Evolutionary conservation across 1,140 invertebrate species (phyloP), one percentile per base, ranked within the genome.

Genomic region (Drosophila fuyamai): DNA sequence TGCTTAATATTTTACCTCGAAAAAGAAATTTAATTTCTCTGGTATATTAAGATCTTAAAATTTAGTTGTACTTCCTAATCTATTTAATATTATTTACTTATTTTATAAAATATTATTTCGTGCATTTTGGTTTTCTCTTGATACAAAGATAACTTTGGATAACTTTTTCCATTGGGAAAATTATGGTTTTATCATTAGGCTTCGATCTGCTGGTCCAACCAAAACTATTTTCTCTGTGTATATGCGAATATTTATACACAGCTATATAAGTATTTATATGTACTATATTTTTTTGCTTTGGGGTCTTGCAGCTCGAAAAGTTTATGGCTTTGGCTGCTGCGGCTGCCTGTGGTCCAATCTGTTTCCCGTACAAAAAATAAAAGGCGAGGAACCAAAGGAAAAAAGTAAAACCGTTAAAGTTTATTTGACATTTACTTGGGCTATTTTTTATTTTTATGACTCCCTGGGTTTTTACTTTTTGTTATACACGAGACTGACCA

Each of bases 381-480:
- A 35, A 78, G 44, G 23, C 38, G n/a, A 57, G 57, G 57, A 58
- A 35, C 54, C 55, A n/a, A 43, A 16, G n/a, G 23, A 29, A 55
- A 79, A 76, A 84, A 76, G 65, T 65, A 84, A 85, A 88, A 85
- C 77, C 85, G 85, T 90, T 86, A 90, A 90, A 90, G 75, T 90
- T 90, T 90, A 90, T 86, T 90, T 90, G 85, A 90, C 85, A 90
- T 90, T 88, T 90, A 90, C 86, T 90, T 86, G 76, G 85, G 85
- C 77, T 90, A 85, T 90, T 90, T 89, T 89, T 89, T 85, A 89
- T 81, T 90, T 89, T 90, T 90, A 90, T 85, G 85, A 81, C 85
- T 84, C 74, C 77, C 58, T 70, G 81, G 66, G 67, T 75, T 51
- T 63, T 81, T 72, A 70, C 79, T 79, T 76, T 66, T 75, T 72